Evolutionary conservation across 2,888 invertebrate species (phyloP).

Genomic region (Spisula subtruncata): DNA sequence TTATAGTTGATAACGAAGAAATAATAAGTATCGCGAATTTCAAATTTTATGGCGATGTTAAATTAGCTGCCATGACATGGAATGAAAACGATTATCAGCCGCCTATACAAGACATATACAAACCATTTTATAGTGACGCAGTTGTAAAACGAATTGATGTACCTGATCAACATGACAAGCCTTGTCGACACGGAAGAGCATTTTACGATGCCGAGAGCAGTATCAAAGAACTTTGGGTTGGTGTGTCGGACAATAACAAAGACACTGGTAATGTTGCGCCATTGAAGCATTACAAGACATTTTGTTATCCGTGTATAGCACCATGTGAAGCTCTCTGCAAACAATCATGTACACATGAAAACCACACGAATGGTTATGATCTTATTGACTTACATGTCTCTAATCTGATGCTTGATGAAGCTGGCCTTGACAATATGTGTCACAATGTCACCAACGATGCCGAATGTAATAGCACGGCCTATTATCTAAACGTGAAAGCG

Average conservation of each 20-base stretch:
- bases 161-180: slow-evolving; percentile 60
- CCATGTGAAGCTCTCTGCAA: slow-evolving; percentile 69
- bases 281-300: slow-evolving; percentile 54
- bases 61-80: slow-evolving; percentile 61
- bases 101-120: slow-evolving; percentile 67
- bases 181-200: slow-evolving; percentile 71
- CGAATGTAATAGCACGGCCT: slow-evolving; percentile 63
- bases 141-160: slow-evolving; percentile 58
- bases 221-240: slow-evolving; percentile 75
- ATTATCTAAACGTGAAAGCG: slow-evolving; percentile 73
- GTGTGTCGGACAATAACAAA: slow-evolving; percentile 69
- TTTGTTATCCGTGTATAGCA: slow-evolving; percentile 69
- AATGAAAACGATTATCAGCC: slow-evolving; percentile 73
- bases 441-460: slow-evolving; percentile 46
- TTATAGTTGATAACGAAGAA: slow-evolving; percentile 58
- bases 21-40: slow-evolving; percentile 52
- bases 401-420: slow-evolving; percentile 34
- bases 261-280: slow-evolving; percentile 64
- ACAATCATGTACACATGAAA: slow-evolving; percentile 52
- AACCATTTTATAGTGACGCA: slow-evolving; percentile 71
- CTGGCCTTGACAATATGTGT: slow-evolving; percentile 33
- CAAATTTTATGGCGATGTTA: slow-evolving; percentile 45
- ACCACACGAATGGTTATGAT: slow-evolving; percentile 55
- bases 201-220: slow-evolving; percentile 76
- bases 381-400: slow-evolving; percentile 49